Conservation (phyloP, 1,140 invertebrate species). For the Calosoma granatense region DNA sequence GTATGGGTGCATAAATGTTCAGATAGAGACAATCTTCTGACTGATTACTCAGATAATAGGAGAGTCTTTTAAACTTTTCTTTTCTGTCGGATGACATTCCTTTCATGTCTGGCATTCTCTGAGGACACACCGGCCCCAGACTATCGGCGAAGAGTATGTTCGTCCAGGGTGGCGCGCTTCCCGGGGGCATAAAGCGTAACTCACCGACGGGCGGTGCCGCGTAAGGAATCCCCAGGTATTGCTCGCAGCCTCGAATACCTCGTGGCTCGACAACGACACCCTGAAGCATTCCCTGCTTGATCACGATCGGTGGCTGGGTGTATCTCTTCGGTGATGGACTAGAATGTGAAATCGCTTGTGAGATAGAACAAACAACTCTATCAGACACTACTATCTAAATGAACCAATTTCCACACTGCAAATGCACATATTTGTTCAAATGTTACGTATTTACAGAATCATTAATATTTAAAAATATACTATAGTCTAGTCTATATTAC, state of each 20-base stretch:
- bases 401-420: too few relatives aligned
- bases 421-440: too few relatives aligned
- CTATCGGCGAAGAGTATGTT: constrained; percentile 40
- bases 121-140: constrained; percentile 79
- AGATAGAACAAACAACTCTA: too few relatives aligned
- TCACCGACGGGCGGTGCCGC: constrained; percentile 75
- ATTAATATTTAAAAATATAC: too few relatives aligned
- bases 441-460: too few relatives aligned
- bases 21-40: constrained; percentile 89
- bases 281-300: constrained; percentile 45
- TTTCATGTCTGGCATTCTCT: constrained; percentile 51
- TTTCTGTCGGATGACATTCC: constrained; percentile 53
- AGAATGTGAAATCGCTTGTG: not conserved
- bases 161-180: constrained; percentile 30
- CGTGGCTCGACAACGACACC: constrained; percentile 48
- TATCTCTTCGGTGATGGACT: constrained; percentile 19
- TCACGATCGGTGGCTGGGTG: constrained; percentile 36
- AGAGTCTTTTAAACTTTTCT: constrained; percentile 55
- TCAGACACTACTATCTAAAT: too few relatives aligned
- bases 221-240: constrained; percentile 74
- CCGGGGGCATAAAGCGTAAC: constrained; percentile 81
- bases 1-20: constrained; percentile 83
- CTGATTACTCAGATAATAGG: constrained; percentile 65
- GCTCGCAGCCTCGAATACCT: constrained; percentile 42
- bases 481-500: too few relatives aligned